Evolutionary conservation across 1,140 invertebrate genomes (phyloP).

Genomic region (Araneus ventricosus): DNA sequence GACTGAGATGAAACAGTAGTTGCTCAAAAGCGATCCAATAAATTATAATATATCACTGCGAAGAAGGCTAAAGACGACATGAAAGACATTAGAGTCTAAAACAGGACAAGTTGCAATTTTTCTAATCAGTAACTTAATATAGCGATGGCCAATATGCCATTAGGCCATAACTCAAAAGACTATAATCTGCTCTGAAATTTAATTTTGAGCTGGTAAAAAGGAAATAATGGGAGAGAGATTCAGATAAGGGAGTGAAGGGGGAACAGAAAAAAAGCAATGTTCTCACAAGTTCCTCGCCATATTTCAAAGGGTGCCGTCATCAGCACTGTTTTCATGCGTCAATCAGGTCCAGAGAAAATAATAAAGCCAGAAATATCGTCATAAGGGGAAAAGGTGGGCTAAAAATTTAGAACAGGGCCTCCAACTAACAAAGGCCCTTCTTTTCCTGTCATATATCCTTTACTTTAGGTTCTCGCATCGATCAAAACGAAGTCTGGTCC

Average conservation of each 20-base stretch:
- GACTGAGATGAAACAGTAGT: too few species aligned
- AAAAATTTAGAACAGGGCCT: constrained; percentile 42
- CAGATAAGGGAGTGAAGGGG: background rate
- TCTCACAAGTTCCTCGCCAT: background rate
- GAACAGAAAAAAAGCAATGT: constrained; percentile 22
- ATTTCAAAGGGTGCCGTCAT: constrained; percentile 39
- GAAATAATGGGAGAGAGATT: constrained; percentile 27
- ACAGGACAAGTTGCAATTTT: background rate
- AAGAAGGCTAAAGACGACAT: background rate
- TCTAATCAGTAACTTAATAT: background rate
- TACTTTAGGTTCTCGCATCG: constrained; percentile 43
- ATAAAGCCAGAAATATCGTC: constrained; percentile 46
- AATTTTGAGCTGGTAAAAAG: constrained; percentile 36
- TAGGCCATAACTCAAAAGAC: constrained; percentile 8
- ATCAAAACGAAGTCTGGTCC: constrained; percentile 50
- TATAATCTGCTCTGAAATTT: constrained; percentile 53
- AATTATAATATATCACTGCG: too few species aligned
- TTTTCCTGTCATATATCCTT: constrained; percentile 64
- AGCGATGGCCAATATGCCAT: background rate
- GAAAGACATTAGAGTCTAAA: background rate
- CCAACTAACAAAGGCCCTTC: constrained; percentile 36
- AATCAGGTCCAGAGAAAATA: constrained; percentile 41
- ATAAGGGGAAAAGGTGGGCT: background rate
- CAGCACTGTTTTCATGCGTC: constrained; percentile 49
- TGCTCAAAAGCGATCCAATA: too few species aligned